Conservation (phyloP, 2,113 vertebrate species). For the Isichthys henryi region DNA sequence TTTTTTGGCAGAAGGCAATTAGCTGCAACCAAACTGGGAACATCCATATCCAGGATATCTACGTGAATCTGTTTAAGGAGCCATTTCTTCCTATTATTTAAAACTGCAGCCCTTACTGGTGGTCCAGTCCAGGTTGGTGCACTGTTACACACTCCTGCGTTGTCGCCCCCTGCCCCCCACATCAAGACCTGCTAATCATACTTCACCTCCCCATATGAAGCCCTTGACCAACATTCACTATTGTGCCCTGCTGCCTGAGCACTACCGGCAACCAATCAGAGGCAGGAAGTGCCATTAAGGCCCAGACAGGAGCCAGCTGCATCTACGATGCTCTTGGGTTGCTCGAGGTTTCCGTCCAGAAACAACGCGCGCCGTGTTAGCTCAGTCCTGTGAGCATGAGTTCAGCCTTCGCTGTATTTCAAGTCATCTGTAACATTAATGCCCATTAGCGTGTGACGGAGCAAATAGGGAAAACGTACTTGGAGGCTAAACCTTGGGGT, state of each 20-base stretch:
- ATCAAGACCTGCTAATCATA: neutral
- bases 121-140: neutral
- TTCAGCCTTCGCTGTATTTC: neutral
- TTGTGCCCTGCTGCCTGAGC: neutral
- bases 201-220: neutral
- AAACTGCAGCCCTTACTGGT: neutral
- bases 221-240: neutral
- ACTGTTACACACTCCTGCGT: neutral
- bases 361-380: neutral
- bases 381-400: neutral
- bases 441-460: neutral
- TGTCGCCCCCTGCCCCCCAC: neutral
- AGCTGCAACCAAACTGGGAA: conserved; percentile 1
- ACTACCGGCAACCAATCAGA: neutral
- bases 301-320: neutral
- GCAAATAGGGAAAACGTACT: neutral
- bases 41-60: neutral
- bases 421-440: neutral
- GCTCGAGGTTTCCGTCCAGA: neutral
- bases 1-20: conserved; percentile 11
- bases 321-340: neutral
- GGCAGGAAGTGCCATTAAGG: neutral
- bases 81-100: neutral
- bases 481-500: neutral
- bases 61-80: neutral